Base-by-base conservation (phyloP, 2,888 invertebrate species). In the Trileptium ribeirensis region DNA sequence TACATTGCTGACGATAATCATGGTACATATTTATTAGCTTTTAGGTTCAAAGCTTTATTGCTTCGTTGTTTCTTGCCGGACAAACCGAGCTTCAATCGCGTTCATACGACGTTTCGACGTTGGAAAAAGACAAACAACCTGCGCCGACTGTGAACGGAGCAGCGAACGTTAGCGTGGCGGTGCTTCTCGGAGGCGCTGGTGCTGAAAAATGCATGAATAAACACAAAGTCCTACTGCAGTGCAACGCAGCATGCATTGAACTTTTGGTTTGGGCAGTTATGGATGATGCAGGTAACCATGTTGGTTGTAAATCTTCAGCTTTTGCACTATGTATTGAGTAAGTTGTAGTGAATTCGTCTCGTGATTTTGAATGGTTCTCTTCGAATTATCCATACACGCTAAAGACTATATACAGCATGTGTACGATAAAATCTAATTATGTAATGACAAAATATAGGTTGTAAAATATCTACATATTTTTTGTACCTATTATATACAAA, bases 241-340 rank as follows among this genome's bases (percentile, higher is more conserved):
- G 96, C 0, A 97, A 97, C 90, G 96, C 97, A 0, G 96, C 96
- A 0, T 98, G 97, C 88, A 96, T 99, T 0, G 97, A 99, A 89
- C 91, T 99, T 3, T 91, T 99, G 0, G 97, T 98, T 39, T 99
- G 98, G 98, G 96, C 97, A 0, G 77, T 77, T 31, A 36, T 79
- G 24, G 81, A 81, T 36, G 81, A 81, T 34, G 51, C 51, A 77
- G 81, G 81, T 78, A 51, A 80, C n/a, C n/a, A n/a, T n/a, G n/a
- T n/a, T n/a, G n/a, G n/a, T n/a, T n/a, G n/a, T n/a, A n/a, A n/a
- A n/a, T n/a, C n/a, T n/a, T n/a, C n/a, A n/a, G n/a, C n/a, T n/a
- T n/a, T n/a, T n/a, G n/a, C n/a, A n/a, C n/a, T n/a, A n/a, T n/a
- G n/a, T n/a, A n/a, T n/a, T n/a, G n/a, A n/a, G n/a, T n/a, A n/a